These are phyloP conservation scores for Hololepta plana DNA, from an alignment of 2,888 invertebrate genomes.

Conservation along the genomic window DNA sequence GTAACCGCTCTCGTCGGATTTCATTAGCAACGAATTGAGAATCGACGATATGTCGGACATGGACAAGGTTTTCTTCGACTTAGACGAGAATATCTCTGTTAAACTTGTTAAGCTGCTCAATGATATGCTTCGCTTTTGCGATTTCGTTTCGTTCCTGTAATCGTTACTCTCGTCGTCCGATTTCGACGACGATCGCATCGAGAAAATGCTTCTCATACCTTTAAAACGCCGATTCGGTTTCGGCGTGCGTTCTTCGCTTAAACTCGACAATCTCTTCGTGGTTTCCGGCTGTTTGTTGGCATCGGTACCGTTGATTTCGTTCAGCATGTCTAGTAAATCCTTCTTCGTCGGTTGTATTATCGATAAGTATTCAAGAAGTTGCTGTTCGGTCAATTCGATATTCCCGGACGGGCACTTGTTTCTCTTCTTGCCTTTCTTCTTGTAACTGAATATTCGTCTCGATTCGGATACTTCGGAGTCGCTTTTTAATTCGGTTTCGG, in stretches of 20 bases:
- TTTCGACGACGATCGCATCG: conserved; percentile 16
- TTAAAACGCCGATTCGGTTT: conserved; percentile 16
- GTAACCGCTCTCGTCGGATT: conserved; percentile 37
- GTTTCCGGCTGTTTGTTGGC: conserved; percentile 10
- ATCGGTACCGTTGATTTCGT: conserved; percentile 14
- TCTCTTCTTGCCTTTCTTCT: conserved; percentile 15
- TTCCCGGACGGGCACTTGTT: conserved; percentile 17
- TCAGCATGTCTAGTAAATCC: conserved; percentile 16
- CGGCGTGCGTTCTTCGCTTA: conserved; percentile 14
- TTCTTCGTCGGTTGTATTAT: conserved; percentile 20
- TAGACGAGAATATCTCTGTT: conserved; percentile 18
- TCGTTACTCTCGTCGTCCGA: conserved; percentile 22
- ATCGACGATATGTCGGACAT: conserved; percentile 18
- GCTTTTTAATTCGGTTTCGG: conserved; percentile 13
- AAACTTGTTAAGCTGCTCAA: conserved; percentile 21
- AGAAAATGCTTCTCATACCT: conserved; percentile 17
- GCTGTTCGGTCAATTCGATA: conserved; percentile 21
- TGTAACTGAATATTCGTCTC: conserved; percentile 11
- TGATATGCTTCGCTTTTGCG: conserved; percentile 10
- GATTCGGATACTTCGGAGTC: conserved; percentile 10
- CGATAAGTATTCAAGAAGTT: conserved; percentile 21
- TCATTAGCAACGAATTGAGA: conserved; percentile 14
- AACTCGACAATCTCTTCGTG: conserved; percentile 8
- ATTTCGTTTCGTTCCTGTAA: conserved; percentile 3
- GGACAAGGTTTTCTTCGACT: conserved; percentile 16